A percentile compares a stretch with the other conserved stretches of the same genome.
Conservation (phyloP, 2,888 invertebrate genomes). For the Tortricodes alternella region DNA sequence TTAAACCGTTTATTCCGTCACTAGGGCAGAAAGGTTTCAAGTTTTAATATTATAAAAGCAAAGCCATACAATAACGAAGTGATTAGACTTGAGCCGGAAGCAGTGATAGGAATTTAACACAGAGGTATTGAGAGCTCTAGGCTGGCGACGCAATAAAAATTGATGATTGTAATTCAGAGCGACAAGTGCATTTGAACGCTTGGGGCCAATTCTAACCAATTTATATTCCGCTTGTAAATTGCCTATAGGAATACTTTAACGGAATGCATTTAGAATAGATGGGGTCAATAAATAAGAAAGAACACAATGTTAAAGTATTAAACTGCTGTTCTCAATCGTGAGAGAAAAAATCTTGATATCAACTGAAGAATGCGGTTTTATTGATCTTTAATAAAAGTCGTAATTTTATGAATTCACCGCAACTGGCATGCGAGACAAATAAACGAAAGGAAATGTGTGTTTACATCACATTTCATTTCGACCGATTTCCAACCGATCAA, state of each 20-base stretch:
- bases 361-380: neutral
- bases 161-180: constrained; percentile 47
- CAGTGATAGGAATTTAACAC: neutral
- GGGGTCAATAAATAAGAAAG: no score
- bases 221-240: constrained; percentile 52
- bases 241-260: constrained; percentile 44
- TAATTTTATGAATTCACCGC: neutral
- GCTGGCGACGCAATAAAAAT: constrained; percentile 42
- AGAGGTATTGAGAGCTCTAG: constrained; percentile 17
- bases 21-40: constrained; percentile 7
- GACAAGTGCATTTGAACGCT: constrained; percentile 40
- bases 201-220: constrained; percentile 54
- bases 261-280: constrained; percentile 48
- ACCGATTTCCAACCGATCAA: constrained; percentile 41
- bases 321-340: no score
- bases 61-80: neutral
- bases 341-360: no score
- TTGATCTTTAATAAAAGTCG: neutral
- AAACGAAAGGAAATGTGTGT: constrained; percentile 28
- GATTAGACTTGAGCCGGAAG: neutral
- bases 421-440: constrained; percentile 6
- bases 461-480: no score
- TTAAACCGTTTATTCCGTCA: constrained; percentile 16
- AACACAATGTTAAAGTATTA: no score
- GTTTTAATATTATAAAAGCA: neutral